These are phyloP conservation scores for Glaucopsyche alexis DNA, from an alignment of 2,888 invertebrate genomes.

Conservation along the genomic window DNA sequence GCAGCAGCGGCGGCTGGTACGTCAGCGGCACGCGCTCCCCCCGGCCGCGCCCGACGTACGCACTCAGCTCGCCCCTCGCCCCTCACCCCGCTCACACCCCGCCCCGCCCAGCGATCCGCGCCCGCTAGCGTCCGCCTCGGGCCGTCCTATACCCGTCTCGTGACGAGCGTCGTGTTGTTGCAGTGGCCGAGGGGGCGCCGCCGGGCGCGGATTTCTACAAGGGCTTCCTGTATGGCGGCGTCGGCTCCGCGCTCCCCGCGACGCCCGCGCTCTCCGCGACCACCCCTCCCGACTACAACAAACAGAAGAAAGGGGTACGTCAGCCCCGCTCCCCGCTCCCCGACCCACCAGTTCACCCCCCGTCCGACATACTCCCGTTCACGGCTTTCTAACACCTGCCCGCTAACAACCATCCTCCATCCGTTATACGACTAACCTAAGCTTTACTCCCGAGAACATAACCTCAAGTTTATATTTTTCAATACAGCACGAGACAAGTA, in stretches of 20 bases:
- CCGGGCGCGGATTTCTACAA: conserved; percentile 93
- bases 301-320: conserved; percentile 79
- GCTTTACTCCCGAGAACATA: conserved; percentile 15
- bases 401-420: conserved; percentile 29
- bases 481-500: neutral
- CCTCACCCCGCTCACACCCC: conserved; percentile 44
- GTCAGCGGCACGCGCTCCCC: conserved; percentile 78
- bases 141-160: conserved; percentile 43
- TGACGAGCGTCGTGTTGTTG: conserved; percentile 74
- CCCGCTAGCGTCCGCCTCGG: conserved; percentile 59
- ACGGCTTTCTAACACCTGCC: conserved; percentile 31
- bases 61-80: conserved; percentile 46
- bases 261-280: conserved; percentile 51
- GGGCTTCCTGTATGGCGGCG: conserved; percentile 88
- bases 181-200: conserved; percentile 91
- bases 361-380: conserved; percentile 4
- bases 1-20: conserved; percentile 98
- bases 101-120: conserved; percentile 58
- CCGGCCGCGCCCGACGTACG: conserved; percentile 58
- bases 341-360: conserved; percentile 21
- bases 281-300: conserved; percentile 68
- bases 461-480: neutral
- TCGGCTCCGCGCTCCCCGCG: conserved; percentile 54
- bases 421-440: conserved; percentile 11
- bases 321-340: conserved; percentile 43